These are phyloP conservation scores for Drosophila orena DNA, from an alignment of 1,140 invertebrate genomes.

Conservation along the genomic window DNA sequence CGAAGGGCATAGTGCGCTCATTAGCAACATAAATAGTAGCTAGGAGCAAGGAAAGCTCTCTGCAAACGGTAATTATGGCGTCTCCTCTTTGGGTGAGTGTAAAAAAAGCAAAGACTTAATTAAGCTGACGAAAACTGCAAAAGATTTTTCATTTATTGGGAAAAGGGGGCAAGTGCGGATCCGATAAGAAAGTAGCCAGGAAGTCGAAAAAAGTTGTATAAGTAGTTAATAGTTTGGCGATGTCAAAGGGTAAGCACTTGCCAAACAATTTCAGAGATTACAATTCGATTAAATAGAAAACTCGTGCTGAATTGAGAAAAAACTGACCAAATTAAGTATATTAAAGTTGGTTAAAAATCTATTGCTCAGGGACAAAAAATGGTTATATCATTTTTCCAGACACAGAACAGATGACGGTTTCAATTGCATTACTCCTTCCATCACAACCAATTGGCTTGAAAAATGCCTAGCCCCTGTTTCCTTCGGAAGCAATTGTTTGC, in stretches of 20 bases:
- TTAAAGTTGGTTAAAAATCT: background rate
- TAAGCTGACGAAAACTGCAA: constrained; percentile 53
- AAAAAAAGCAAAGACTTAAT: constrained; percentile 56
- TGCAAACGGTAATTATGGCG: constrained; percentile 54
- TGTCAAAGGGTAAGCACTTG: background rate
- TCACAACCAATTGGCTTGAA: background rate
- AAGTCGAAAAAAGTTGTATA: constrained; percentile 9
- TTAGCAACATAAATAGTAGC: constrained; percentile 42
- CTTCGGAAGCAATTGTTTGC: background rate
- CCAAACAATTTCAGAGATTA: background rate
- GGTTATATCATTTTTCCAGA: background rate
- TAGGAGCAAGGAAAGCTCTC: constrained; percentile 8
- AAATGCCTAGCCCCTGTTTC: background rate
- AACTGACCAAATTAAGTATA: background rate
- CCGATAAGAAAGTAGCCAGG: background rate
- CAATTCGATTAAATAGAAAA: background rate
- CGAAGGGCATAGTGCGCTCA: constrained; percentile 37
- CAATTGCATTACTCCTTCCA: background rate
- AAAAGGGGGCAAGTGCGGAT: background rate
- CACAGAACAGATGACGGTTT: too few relatives aligned
- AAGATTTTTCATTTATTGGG: constrained; percentile 24
- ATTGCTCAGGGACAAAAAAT: background rate
- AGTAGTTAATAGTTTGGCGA: background rate
- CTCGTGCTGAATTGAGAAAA: background rate
- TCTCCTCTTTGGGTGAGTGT: constrained; percentile 19